Evolutionary conservation across 2,888 invertebrate genomes (phyloP), one percentile per base, ranked within the genome.

Genomic region (Caenorhabditis sp.): DNA sequence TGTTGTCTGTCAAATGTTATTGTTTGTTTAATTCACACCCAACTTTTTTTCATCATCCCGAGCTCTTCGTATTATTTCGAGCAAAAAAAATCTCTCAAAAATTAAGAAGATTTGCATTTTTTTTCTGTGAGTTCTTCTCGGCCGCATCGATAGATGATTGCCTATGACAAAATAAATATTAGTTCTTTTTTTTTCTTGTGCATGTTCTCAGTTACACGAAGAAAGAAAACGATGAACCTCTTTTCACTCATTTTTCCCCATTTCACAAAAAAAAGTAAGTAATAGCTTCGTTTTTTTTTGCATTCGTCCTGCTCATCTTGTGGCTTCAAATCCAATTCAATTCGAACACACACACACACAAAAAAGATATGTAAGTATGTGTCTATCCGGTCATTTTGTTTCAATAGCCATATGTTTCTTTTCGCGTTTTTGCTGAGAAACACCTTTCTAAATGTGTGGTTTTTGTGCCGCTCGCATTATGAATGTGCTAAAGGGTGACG

Each of bases 1-100:
- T 65, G 62, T 66, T 66, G 58, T 63, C 66, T 71, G 71, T 71
- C 71, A 71, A 71, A 62, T 71, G 71, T 71, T 71, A 66, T 71
- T 71, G 63, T 71, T 71, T 71, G 71, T 66, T 71, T 60, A 66
- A 66, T 71, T 71, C 43, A 43, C 12, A 31, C 31, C 31, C 31
- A 31, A 31, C 31, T 31, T 31, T 49, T 36, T 59, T 62, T 70
- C 62, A 62, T 62, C 58, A 58, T 61, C 61, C 51, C 62, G 70
- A 62, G 62, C 70, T 66, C 70, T 66, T 62, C 70, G 49, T 62
- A 62, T 49, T 59, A 61, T 61, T 61, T 66, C 54, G n/a, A n/a
- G n/a, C n/a, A 17, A 43, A 43, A 43, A 43, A 43, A 43, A 43
- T 12, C 5, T 17, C 14, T 17, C 3, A 5, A 17, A 43, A 43